Base-by-base conservation (phyloP, 2,888 invertebrate genomes). In the Phragmatobia fuliginosa region DNA sequence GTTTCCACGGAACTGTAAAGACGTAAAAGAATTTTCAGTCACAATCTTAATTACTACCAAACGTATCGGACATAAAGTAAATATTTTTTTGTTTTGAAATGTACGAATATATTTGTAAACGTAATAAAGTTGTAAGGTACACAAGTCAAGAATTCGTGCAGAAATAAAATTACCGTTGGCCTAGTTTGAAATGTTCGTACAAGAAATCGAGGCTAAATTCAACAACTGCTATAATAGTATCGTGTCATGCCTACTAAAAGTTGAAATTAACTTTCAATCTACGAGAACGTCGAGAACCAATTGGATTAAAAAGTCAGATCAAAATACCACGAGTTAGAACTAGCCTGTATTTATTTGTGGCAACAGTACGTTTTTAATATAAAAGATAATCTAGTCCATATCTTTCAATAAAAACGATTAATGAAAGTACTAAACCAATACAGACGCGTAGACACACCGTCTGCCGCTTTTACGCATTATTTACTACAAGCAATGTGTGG, bases 401-500 rank as follows among this genome's bases (percentile, higher is more conserved):
- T n/a, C 36, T 28, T 21, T 36, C n/a, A n/a, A n/a, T 31, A 59
- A 59, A 66, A 41, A 58, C 41, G 58, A 65, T 58, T 66, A 66
- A 28, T 31, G 25, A 31, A 52, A 56, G 28, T 25, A 33, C 32
- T n/a, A 36, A 77, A 80, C 68, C 68, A 71, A 71, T 67, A 73
- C 16, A 72, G 71, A 71, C 49, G 64, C 32, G 81, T 67, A 75
- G 84, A 71, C 82, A 75, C 11, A 60, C 78, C 49, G 82, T 78
- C 84, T 83, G 72, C 66, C 28, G 38, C 60, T 64, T 52, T 75
- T 73, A 72, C 83, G 79, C 79, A 78, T 80, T 80, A 78, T 78
- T 81, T 83, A 81, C 79, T 76, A 79, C 78, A 71, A 75, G 36
- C 66, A n/a, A 31, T 81, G 84, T 81, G 76, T 81, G 84, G 81